Conservation (phyloP, 2,888 invertebrate species). For the Eupithecia tripunctaria region DNA sequence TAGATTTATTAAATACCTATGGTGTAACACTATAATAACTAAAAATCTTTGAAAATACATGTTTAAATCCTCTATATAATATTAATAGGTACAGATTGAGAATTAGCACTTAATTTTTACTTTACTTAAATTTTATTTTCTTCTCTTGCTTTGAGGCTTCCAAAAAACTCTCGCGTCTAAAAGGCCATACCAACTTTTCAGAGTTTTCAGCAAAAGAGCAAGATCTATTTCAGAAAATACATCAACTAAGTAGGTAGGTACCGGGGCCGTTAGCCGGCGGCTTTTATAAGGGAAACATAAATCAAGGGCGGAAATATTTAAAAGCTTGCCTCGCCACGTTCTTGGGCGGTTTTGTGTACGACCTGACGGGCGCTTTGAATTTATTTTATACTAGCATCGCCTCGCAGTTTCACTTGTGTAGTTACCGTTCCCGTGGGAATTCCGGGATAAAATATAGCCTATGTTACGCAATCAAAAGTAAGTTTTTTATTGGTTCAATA, state of each 20-base stretch:
- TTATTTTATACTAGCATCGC: neutral
- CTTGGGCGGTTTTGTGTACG: constrained; percentile 4
- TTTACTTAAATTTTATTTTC: neutral
- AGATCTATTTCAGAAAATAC: constrained; percentile 1
- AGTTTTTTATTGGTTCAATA: too few species aligned
- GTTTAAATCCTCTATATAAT: too few species aligned
- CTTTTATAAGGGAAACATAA: constrained; percentile 77
- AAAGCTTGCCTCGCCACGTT: constrained; percentile 78
- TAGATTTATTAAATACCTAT: too few species aligned
- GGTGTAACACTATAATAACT: too few species aligned
- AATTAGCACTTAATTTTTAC: too few species aligned
- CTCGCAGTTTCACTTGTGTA: too few species aligned
- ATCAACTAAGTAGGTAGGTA: constrained; percentile 1
- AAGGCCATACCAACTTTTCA: neutral
- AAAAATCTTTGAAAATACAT: too few species aligned
- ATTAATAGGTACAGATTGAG: too few species aligned
- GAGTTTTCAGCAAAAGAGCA: neutral
- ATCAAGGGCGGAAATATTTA: constrained; percentile 82
- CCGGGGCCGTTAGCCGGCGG: constrained; percentile 31
- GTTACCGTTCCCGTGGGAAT: too few species aligned
- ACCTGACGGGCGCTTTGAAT: constrained; percentile 8
- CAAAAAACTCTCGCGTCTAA: neutral
- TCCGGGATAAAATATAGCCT: too few species aligned
- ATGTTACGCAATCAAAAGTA: too few species aligned
- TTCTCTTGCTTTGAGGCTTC: neutral